Evolutionary conservation across 2,888 invertebrate genomes (phyloP), one percentile per base, ranked within the genome.

Genomic region (Diaprepes abbreviatus): DNA sequence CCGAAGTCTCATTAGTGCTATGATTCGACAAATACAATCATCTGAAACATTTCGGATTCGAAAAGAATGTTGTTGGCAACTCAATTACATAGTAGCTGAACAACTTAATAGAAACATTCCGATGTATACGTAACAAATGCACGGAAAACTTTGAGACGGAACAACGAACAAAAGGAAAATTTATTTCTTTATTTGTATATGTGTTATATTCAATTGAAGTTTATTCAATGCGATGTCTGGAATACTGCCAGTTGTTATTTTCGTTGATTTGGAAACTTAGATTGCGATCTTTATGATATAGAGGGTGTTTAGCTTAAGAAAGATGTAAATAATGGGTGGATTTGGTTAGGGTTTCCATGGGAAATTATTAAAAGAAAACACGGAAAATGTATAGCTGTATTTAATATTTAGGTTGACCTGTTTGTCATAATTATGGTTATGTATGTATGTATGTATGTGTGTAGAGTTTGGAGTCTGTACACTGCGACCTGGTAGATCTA

Each of bases 21-120:
- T 45, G 45, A 45, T 19, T 45, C 19, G 17, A 21, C 45, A 21
- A 45, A 45, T 21, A 21, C 45, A 45, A 21, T 10, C 2, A 19
- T 45, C n/a, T 17, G n/a, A 45, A 45, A 17, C 7, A 21, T 45
- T 45, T 45, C 45, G 21, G 10, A 12, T 4, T 9, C 45, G 21
- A 45, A 45, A 19, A 45, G 21, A 45, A 45, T 45, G 45, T 21
- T 21, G n/a, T 10, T 45, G 45, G 45, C 45, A 45, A 45, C 19
- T 45, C 45, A 45, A 45, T 45, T 45, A 45, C 21, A 45, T 45
- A 45, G 45, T 21, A 45, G 45, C 19, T 45, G 45, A 45, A 45
- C 45, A 45, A 45, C 19, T 17, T 45, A 45, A 45, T 45, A 45
- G 21, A n/a, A 45, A 21, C 45, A 45, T 45, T 45, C 45, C 45